phyloP scores from a whole-genome alignment of 2,888 invertebrate species.

The Hirudinaria manillensis region DNA sequence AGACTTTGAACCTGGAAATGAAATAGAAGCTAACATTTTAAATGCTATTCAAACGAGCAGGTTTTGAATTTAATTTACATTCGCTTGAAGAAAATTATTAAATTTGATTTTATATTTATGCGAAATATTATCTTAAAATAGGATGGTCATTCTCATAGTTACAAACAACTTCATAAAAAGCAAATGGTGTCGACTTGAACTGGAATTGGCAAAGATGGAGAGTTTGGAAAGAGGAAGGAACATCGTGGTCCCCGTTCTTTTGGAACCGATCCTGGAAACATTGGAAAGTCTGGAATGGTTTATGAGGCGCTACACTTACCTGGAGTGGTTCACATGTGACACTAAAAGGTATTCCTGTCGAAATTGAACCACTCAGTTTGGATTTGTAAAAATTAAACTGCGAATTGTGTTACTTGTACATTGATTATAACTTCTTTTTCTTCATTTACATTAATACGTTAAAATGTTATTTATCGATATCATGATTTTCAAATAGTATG shows the following conservation, averaged over 20 bases:
- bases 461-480: no score
- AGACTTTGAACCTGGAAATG: conserved; percentile 22
- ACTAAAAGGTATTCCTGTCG: not conserved
- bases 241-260: conserved; percentile 25
- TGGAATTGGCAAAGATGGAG: conserved; percentile 26
- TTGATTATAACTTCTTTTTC: no score
- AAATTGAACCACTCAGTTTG: no score
- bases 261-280: conserved; percentile 14
- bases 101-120: not conserved
- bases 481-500: no score
- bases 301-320: conserved; percentile 4
- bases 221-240: conserved; percentile 26
- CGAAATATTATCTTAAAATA: no score
- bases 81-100: not conserved
- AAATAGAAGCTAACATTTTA: conserved; percentile 23
- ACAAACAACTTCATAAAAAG: conserved; percentile 17
- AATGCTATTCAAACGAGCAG: conserved; percentile 25
- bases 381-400: no score
- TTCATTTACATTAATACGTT: no score
- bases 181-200: conserved; percentile 28
- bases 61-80: not conserved
- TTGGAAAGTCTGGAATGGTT: conserved; percentile 11
- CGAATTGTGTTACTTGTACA: no score
- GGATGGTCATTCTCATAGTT: conserved; percentile 23
- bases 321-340: conserved; percentile 9